Evolutionary conservation across 2,797 vertebrate genomes (phyloP), one percentile per base, ranked within the genome.

Genomic region (Erpetoichthys calabaricus): DNA sequence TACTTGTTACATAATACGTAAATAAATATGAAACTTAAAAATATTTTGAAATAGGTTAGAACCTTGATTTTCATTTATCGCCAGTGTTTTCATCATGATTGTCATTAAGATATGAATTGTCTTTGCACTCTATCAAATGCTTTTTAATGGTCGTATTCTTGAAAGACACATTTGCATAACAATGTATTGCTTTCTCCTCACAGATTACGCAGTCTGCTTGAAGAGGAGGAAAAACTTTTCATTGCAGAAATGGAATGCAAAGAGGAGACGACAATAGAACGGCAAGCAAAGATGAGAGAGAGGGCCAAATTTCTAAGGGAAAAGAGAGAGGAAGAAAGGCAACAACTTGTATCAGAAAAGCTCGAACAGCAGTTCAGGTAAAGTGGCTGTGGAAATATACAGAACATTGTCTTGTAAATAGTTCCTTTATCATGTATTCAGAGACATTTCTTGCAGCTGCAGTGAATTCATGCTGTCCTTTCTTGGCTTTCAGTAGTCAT

Each of bases 321-420:
- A 42, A 75, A 70, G 62, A 79, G 86, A 59, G 92, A 98, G 68
- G 70, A 68, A 4, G 87, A 89, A n/a, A 80, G 89, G 43, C 74
- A 83, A 67, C 70, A 74, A 44, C 42, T 90, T 49, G 89, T 89
- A 45, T 71, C 80, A 9, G 78, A 86, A 49, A 95, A 91, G 63
- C 67, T 79, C 63, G 90, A 96, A 1, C 90, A 89, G 61, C 88
- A 86, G 7, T 92, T 94, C 81, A 90, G 87, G 93, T 97, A 82
- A 66, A 25, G 42, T 25, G 25, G 25, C 25, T 25, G 25, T 25
- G 25, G 25, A 25, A 25, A 25, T 25, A 25, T 25, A 25, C 25
- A 25, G 9, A 25, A 3, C 50, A 25, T 51, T 25, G 25, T 25
- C 25, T 25, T 25, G 25, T 25, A 25, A 25, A 25, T 25, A 25